These are phyloP conservation scores for Tubulanus polymorphus DNA, from an alignment of 2,888 invertebrate genomes.

Conservation along the genomic window DNA sequence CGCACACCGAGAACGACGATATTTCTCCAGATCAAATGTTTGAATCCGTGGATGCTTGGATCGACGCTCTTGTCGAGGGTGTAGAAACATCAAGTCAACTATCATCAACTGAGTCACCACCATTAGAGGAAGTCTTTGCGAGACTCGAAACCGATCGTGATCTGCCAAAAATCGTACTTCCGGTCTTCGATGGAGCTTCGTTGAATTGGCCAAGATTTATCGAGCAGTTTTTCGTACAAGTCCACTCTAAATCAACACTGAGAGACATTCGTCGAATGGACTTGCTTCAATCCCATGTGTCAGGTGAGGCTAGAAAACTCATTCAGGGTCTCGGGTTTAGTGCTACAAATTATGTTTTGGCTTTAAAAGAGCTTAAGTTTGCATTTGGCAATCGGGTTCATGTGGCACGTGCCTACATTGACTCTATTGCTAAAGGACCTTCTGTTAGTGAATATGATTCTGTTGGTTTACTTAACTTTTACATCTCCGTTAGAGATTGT, in stretches of 20 bases:
- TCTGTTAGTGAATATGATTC: neutral
- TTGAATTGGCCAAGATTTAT: neutral
- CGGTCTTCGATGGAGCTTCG: neutral
- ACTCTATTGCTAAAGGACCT: neutral
- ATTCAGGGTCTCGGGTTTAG: neutral
- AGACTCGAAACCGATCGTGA: neutral
- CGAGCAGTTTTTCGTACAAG: neutral
- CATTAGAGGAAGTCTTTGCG: neutral
- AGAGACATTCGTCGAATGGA: neutral
- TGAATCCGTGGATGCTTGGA: slow-evolving; percentile 2
- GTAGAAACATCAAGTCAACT: neutral
- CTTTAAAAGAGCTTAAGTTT: neutral
- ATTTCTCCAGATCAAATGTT: too few species aligned
- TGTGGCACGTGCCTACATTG: neutral
- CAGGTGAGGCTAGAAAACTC: neutral
- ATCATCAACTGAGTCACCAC: neutral
- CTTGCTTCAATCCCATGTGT: neutral
- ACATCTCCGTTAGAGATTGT: neutral
- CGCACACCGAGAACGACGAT: too few species aligned
- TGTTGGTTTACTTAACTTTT: neutral
- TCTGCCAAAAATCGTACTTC: neutral
- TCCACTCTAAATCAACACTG: neutral
- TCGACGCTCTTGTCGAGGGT: neutral
- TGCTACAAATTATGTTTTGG: neutral
- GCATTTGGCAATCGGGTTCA: neutral